Evolutionary conservation across 2,888 invertebrate genomes (phyloP).

Genomic region (Melolontha melolontha): DNA sequence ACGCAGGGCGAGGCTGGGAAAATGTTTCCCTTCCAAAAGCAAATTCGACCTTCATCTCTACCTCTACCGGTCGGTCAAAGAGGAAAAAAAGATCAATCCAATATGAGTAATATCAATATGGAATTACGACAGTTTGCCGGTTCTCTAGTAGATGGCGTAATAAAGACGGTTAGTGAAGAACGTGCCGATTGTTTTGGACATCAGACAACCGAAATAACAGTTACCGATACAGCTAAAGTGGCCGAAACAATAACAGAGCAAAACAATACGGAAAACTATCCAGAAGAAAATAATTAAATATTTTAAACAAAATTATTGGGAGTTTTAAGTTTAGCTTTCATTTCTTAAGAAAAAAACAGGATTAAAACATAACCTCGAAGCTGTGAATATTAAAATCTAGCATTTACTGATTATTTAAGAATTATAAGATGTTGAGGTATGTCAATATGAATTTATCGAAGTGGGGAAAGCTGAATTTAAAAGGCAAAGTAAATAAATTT

Average conservation of each 20-base stretch:
- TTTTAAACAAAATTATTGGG: no score
- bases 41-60: slow-evolving; percentile 63
- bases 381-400: no score
- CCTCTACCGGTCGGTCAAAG: slow-evolving; percentile 61
- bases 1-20: slow-evolving; percentile 62
- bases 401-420: no score
- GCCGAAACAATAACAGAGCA: slow-evolving; percentile 13
- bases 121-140: slow-evolving; percentile 64
- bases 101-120: slow-evolving; percentile 44
- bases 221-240: slow-evolving; percentile 53
- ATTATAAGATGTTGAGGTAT: no score
- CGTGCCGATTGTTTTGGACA: slow-evolving; percentile 48
- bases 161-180: slow-evolving; percentile 62
- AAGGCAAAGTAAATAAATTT: slow-evolving; percentile 13
- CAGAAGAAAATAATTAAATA: slow-evolving; percentile 15
- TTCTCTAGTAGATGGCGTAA: slow-evolving; percentile 63
- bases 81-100: slow-evolving; percentile 54
- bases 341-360: no score
- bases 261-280: background rate
- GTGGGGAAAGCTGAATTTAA: slow-evolving; percentile 15
- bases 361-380: no score
- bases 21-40: slow-evolving; percentile 64
- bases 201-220: slow-evolving; percentile 55
- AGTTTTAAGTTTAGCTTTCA: no score
- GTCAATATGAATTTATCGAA: background rate